These are phyloP conservation scores for Halcyon malimbica DNA, from an alignment of 2,113 vertebrate genomes.

Conservation along the genomic window DNA sequence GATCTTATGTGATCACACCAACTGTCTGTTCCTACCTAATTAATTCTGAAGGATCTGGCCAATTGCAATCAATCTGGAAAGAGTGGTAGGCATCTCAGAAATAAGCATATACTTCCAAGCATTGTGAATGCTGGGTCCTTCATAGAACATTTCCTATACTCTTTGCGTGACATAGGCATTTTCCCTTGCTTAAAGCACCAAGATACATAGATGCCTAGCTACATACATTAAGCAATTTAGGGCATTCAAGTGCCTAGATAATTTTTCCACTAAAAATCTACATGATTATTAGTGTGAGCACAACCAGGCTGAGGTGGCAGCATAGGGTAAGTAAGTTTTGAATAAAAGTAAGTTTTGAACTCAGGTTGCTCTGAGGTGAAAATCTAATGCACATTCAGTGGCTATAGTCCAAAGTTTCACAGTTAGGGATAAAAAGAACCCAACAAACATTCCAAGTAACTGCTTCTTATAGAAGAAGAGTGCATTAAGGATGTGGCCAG, in stretches of 20 bases:
- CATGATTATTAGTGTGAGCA: background rate
- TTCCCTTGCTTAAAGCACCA: background rate
- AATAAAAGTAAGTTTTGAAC: background rate
- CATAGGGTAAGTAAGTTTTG: background rate
- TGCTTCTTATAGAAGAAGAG: background rate
- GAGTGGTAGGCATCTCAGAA: background rate
- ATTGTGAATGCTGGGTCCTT: background rate
- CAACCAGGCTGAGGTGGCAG: background rate
- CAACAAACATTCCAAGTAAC: background rate
- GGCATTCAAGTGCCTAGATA: background rate
- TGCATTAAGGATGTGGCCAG: too few species aligned
- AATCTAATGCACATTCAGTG: background rate
- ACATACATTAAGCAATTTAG: background rate
- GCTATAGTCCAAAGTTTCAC: background rate
- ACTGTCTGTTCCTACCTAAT: background rate
- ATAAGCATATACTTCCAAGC: background rate
- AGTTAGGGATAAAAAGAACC: background rate
- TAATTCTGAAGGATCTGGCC: background rate
- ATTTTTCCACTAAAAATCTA: background rate
- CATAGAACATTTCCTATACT: background rate
- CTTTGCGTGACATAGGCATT: background rate
- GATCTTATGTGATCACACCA: background rate
- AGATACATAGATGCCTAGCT: background rate
- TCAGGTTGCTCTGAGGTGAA: background rate
- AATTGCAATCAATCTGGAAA: background rate